Conservation (phyloP, 2,888 invertebrate genomes). For the Machimus rusticus region DNA sequence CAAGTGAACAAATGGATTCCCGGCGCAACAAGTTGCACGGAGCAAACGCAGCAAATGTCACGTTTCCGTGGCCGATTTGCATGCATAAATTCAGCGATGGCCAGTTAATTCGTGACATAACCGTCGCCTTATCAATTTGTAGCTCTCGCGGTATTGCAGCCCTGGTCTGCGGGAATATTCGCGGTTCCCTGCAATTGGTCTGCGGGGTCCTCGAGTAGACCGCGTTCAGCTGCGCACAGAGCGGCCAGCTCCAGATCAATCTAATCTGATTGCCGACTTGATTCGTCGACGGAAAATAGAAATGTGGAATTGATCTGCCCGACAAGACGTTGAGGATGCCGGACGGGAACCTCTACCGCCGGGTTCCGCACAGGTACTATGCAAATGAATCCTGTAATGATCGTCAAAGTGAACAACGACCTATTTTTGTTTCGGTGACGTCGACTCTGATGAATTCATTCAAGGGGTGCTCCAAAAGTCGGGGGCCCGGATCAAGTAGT, state of each 20-base stretch:
- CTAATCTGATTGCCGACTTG: slow-evolving; percentile 16
- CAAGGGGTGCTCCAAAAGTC: not conserved
- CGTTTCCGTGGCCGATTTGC: slow-evolving; percentile 47
- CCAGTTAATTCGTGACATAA: slow-evolving; percentile 48
- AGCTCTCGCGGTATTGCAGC: slow-evolving; percentile 22
- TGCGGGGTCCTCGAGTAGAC: not conserved
- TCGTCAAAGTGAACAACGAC: not conserved
- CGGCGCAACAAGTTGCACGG: slow-evolving; percentile 43
- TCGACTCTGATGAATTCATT: not conserved
- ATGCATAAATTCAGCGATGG: slow-evolving; percentile 48
- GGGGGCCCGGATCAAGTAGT: not conserved
- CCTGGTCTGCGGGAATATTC: not conserved
- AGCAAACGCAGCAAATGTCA: slow-evolving; percentile 45
- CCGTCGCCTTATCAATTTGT: slow-evolving; percentile 47
- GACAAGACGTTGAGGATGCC: not conserved
- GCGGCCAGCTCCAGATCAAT: not conserved
- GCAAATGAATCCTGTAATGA: not conserved
- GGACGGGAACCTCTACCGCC: not conserved
- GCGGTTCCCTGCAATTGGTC: not conserved
- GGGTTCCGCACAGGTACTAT: not conserved
- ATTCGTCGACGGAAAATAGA: slow-evolving; percentile 11
- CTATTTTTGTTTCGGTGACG: slow-evolving; percentile 14
- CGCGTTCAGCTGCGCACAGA: not conserved
- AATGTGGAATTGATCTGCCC: slow-evolving; percentile 12
- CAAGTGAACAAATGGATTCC: slow-evolving; percentile 41